These are phyloP conservation scores for Dicyrtoma fusca DNA, from an alignment of 2,888 invertebrate genomes.

Conservation along the genomic window DNA sequence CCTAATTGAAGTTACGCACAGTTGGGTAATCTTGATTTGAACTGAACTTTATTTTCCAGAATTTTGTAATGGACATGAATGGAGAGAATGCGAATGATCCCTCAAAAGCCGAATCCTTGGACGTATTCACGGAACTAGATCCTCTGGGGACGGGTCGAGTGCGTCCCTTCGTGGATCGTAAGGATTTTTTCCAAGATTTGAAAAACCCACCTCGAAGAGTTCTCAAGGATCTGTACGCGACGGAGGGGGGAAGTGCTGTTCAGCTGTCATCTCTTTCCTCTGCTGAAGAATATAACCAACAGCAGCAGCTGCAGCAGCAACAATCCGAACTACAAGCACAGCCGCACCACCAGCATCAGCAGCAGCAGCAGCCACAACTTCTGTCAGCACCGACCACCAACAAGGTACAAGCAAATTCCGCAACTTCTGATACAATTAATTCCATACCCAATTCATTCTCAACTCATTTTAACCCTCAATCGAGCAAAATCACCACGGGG, in stretches of 20 bases:
- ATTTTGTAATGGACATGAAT: conserved; percentile 54
- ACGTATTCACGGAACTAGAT: conserved; percentile 91
- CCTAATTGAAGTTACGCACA: no score
- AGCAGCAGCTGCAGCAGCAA: conserved; percentile 57
- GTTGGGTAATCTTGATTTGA: no score
- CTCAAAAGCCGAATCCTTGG: conserved; percentile 58
- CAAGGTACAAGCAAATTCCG: conserved; percentile 18
- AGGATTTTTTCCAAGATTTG: conserved; percentile 93
- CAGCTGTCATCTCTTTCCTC: not conserved
- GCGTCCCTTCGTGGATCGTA: conserved; percentile 92
- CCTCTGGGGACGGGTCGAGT: conserved; percentile 83
- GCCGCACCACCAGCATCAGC: conserved; percentile 59
- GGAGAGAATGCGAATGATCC: conserved; percentile 17
- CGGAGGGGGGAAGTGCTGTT: not conserved
- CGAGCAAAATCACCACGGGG: no score
- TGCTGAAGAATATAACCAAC: not conserved
- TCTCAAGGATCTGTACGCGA: conserved; percentile 69
- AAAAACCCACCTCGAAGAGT: conserved; percentile 93
- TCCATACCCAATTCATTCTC: conserved; percentile 55
- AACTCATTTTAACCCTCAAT: conserved; percentile 51
- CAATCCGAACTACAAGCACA: conserved; percentile 48
- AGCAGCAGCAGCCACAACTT: conserved; percentile 56
- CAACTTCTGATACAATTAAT: conserved; percentile 20
- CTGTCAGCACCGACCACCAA: not conserved
- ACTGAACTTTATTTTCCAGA: conserved; percentile 45